Conservation (phyloP, 2,797 vertebrate species). For the Bufotes viridis region DNA sequence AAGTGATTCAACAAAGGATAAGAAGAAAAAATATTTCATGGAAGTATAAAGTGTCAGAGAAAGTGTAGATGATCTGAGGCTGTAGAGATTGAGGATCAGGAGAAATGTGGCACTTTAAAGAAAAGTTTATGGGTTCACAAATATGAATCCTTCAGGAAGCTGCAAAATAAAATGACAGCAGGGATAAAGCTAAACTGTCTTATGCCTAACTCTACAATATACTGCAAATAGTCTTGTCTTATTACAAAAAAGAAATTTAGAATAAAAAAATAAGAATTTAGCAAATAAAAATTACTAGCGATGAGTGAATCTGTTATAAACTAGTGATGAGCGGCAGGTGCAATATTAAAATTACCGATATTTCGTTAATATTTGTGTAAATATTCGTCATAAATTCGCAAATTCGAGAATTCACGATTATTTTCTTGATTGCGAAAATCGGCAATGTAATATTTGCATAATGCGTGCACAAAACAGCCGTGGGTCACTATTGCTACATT, state of each 20-base stretch:
- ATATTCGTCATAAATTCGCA: too few relatives aligned
- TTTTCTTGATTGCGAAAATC: too few relatives aligned
- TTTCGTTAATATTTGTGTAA: too few relatives aligned
- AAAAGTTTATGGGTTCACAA: constrained; percentile 33
- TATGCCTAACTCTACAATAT: not conserved
- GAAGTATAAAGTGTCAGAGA: constrained; percentile 32
- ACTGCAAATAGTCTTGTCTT: not conserved
- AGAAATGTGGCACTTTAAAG: constrained; percentile 33
- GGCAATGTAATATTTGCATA: too few relatives aligned
- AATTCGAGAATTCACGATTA: too few relatives aligned
- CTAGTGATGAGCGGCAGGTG: too few relatives aligned
- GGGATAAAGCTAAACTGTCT: not conserved
- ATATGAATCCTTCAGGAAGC: constrained; percentile 18
- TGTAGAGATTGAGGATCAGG: constrained; percentile 22
- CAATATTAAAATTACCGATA: too few relatives aligned
- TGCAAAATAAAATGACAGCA: not conserved
- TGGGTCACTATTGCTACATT: too few relatives aligned
- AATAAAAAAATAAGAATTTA: not conserved
- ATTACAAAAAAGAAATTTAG: not conserved
- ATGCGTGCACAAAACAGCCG: too few relatives aligned
- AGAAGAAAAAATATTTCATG: constrained; percentile 36
- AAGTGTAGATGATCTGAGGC: constrained; percentile 43
- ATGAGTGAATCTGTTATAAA: too few relatives aligned
- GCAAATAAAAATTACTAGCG: not conserved
- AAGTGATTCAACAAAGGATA: constrained; percentile 36